A percentile compares a stretch with the other conserved stretches of the same genome.
Evolutionary conservation across 2,888 invertebrate species (phyloP).

Genomic region (Caenorhabditis sp.): DNA sequence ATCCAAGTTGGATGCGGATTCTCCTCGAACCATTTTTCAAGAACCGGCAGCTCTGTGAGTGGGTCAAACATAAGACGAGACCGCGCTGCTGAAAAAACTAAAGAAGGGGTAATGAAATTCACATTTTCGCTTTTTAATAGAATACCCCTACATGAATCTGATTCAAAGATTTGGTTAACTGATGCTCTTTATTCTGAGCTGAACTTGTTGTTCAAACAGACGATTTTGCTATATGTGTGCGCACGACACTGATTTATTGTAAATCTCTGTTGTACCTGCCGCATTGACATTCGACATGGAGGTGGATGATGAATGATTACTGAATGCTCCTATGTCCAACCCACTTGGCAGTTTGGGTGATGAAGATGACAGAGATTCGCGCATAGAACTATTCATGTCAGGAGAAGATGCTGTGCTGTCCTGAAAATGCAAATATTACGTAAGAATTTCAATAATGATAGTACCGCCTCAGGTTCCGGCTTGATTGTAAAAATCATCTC

Average conservation of each 20-base stretch:
- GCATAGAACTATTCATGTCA: constrained; percentile 68
- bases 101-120: constrained; percentile 2
- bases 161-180: constrained; percentile 21
- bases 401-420: constrained; percentile 77
- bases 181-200: constrained; percentile 25
- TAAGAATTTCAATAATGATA: no score
- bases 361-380: constrained; percentile 63
- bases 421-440: no score
- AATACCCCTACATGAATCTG: no score
- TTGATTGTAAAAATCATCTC: constrained; percentile 37
- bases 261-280: constrained; percentile 52
- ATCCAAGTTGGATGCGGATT: constrained; percentile 99
- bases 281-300: constrained; percentile 55
- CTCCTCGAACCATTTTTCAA: constrained; percentile 91
- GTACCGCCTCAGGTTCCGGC: constrained; percentile 39
- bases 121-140: no score
- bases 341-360: constrained; percentile 70
- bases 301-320: constrained; percentile 44
- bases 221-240: constrained; percentile 26
- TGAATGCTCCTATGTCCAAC: constrained; percentile 50
- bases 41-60: constrained; percentile 91
- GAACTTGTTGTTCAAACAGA: constrained; percentile 19
- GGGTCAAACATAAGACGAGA: constrained; percentile 99
- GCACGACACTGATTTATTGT: constrained; percentile 38
- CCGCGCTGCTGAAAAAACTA: constrained; percentile 85